These are phyloP conservation scores for Thunnus thynnus DNA, from an alignment of 2,113 vertebrate species.

Conservation along the genomic window DNA sequence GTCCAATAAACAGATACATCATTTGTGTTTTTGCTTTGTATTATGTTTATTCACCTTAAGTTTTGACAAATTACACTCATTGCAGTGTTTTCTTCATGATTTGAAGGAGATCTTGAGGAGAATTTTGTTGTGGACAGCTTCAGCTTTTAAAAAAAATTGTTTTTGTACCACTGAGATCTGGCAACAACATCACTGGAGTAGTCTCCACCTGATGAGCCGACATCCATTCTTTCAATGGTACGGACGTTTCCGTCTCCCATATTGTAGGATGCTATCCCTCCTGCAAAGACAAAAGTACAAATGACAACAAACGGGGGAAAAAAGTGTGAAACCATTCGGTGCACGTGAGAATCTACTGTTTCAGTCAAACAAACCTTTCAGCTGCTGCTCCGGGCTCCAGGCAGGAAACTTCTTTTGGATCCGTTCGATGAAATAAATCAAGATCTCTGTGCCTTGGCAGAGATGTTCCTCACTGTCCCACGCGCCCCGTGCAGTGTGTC, in stretches of 20 bases:
- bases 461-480: constrained; percentile 64
- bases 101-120: not conserved
- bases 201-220: constrained; percentile 34
- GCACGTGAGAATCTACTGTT: not conserved
- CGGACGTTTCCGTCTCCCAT: constrained; percentile 20
- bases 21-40: not conserved
- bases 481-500: not conserved
- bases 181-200: constrained; percentile 70
- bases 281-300: constrained; percentile 23
- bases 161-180: constrained; percentile 73
- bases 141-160: not conserved
- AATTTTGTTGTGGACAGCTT: not conserved
- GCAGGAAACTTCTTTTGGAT: not conserved
- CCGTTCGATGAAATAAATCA: constrained; percentile 8
- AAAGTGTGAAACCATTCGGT: not conserved
- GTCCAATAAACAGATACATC: not conserved
- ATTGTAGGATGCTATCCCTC: constrained; percentile 70
- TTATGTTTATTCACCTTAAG: not conserved
- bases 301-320: not conserved
- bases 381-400: constrained; percentile 40
- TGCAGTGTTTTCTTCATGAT: not conserved
- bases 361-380: constrained; percentile 68
- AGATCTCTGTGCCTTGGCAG: constrained; percentile 31
- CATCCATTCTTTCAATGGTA: constrained; percentile 24
- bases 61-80: not conserved